phyloP scores from a whole-genome alignment of 2,113 vertebrate species.

The Triplophysa dalaica region DNA sequence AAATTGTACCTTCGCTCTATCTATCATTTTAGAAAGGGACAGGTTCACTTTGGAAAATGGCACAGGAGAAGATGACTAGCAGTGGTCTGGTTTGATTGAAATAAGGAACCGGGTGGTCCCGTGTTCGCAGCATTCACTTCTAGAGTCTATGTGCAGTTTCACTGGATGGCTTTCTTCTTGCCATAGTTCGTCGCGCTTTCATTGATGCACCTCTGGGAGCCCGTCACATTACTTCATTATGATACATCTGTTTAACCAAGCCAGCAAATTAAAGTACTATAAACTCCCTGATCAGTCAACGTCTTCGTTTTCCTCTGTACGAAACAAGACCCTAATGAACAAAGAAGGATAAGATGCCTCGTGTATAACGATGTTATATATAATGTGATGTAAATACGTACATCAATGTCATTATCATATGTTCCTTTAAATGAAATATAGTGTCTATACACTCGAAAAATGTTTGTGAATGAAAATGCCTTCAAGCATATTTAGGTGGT shows the following conservation, averaged over 20 bases:
- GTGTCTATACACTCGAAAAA: no score
- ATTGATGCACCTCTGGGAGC: conserved; percentile 27
- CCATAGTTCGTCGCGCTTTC: neutral
- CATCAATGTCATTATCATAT: no score
- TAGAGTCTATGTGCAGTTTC: neutral
- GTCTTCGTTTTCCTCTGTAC: neutral
- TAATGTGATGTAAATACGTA: no score
- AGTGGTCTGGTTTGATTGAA: conserved; percentile 1
- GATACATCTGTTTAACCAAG: conserved; percentile 38
- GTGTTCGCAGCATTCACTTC: neutral
- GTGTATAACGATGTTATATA: no score
- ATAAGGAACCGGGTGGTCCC: neutral
- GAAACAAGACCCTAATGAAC: neutral
- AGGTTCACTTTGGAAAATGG: conserved; percentile 42
- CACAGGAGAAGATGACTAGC: neutral
- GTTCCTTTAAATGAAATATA: no score
- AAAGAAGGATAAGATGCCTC: neutral
- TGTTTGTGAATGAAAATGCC: no score
- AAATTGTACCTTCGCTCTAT: conserved; percentile 43
- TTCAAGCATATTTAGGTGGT: no score
- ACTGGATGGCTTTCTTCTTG: neutral
- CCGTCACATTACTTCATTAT: conserved; percentile 42
- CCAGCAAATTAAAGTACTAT: conserved; percentile 24
- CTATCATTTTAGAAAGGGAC: conserved; percentile 22
- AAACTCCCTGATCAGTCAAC: conserved; percentile 22